Evolutionary conservation across 2,888 invertebrate species (phyloP), one percentile per base, ranked within the genome.

Genomic region (Allacma fusca): DNA sequence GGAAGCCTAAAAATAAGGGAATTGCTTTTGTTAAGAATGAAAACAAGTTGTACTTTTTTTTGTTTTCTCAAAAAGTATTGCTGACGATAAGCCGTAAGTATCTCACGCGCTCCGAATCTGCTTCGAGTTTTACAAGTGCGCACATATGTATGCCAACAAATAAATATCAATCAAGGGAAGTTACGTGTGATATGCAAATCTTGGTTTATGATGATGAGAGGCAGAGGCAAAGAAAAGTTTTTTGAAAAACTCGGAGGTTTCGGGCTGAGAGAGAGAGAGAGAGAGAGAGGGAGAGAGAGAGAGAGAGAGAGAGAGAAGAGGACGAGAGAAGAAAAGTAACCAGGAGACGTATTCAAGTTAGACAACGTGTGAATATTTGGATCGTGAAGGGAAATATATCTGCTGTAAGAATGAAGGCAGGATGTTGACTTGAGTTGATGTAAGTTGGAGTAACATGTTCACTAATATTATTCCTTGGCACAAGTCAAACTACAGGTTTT

Each of bases 351-450:
- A 59, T 62, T 62, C 23, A 62, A 62, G 40, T 73, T 73, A 72
- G 62, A 73, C 62, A 73, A 73, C 73, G 34, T 73, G 73, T 73
- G 73, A 71, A 71, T 71, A 71, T 64, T 62, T 62, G 59, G 40
- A 43, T 23, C 2, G 23, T 23, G 24, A 44, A 44, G 26, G 28
- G 26, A 40, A 43, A 26, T 65, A 28, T 28, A 65, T 65, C n/a
- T 65, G 28, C 9, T 65, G 29, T 28, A 65, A 28, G 69, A n/a
- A 68, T 19, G 28, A 70, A 24, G 40, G 44, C 4, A 70, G 69
- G 44, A 70, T 70, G 69, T 43, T 70, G 43, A 70, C 43, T 70
- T 68, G 43, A 68, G 65, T 65, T 65, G 65, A 65, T 26, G 19
- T 65, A 26, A 62, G 62, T 62, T 62, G 62, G 62, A 24, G 65